Base-by-base conservation (phyloP, 1,140 invertebrate species). In the Aphidius gifuensis region DNA sequence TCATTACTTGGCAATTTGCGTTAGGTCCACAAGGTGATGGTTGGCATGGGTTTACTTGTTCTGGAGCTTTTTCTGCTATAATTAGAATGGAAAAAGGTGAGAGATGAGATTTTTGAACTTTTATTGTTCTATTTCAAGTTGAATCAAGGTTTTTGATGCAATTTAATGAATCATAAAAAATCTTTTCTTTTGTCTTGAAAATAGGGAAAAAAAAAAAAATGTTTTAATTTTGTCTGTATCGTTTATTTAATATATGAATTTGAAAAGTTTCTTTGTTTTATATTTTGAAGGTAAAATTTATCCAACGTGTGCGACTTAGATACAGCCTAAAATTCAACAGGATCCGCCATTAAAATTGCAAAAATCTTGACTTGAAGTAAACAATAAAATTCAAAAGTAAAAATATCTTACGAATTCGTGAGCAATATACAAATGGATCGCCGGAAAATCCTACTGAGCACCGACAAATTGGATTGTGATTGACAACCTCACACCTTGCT, bases 381-480 rank as follows among this genome's bases (percentile, higher is more conserved):
- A 16, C 16, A 16, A 16, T 16, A 16, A 16, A 16, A 16, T 16
- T 16, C 16, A 1, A 16, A 16, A 16, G 16, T 16, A 16, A 61
- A 61, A 51, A 42, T 21, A 40, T 40, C 76, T 79, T 71, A 77
- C 77, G 68, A 57, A 70, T 72, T 54, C 59, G 63, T 9, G 66
- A 64, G 57, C 75, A 79, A 67, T 66, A 68, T 40, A 69, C 60
- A 66, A 88, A 88, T 5, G 87, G 86, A 68, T 84, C 85, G 46
- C 87, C 87, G n/a, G 83, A 83, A 66, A 82, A 85, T 56, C 82
- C 78, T 9, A 73, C 61, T 50, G 81, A 79, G 68, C 87, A 88
- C n/a, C 80, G 82, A 66, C 86, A 90, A 53, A 81, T 75, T 0
- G 82, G 76, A 54, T 72, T 80, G 61, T 83, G 81, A 62, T 80